phyloP scores from a whole-genome alignment of 2,113 vertebrate species.

The Nerophis lumbriciformis region DNA sequence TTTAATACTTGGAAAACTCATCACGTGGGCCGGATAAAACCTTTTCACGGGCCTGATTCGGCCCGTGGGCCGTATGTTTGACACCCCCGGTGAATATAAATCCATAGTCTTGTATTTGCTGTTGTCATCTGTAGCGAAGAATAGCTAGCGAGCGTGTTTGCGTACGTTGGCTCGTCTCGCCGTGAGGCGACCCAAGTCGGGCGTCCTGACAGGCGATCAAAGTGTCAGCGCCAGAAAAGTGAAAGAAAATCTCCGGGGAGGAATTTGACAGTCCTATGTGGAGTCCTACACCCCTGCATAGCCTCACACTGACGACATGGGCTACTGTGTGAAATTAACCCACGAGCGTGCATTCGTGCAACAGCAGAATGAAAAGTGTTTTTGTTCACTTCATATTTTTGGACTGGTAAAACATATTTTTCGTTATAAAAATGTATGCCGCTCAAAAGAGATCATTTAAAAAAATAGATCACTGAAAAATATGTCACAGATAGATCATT shows the following conservation, averaged over 20 bases:
- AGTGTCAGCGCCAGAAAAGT: slow-evolving; percentile 52
- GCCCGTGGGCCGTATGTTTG: too few species aligned
- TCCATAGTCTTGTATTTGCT: too few species aligned
- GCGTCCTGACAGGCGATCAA: slow-evolving; percentile 46
- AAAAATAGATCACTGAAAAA: too few species aligned
- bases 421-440: too few species aligned
- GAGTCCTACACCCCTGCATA: slow-evolving; percentile 42
- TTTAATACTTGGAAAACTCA: too few species aligned
- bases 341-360: slow-evolving; percentile 14
- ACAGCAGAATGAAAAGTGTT: slow-evolving; percentile 6
- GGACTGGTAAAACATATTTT: too few species aligned
- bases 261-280: slow-evolving; percentile 40
- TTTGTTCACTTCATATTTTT: background rate
- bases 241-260: slow-evolving; percentile 41
- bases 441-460: too few species aligned
- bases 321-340: slow-evolving; percentile 32
- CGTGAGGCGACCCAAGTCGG: background rate
- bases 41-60: too few species aligned
- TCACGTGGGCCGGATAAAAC: too few species aligned
- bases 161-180: slow-evolving; percentile 14
- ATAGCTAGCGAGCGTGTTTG: background rate
- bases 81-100: too few species aligned
- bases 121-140: too few species aligned
- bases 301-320: slow-evolving; percentile 20
- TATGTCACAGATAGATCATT: too few species aligned